Base-by-base conservation (phyloP, 2,113 vertebrate species). In the Glaucidium brasilianum region DNA sequence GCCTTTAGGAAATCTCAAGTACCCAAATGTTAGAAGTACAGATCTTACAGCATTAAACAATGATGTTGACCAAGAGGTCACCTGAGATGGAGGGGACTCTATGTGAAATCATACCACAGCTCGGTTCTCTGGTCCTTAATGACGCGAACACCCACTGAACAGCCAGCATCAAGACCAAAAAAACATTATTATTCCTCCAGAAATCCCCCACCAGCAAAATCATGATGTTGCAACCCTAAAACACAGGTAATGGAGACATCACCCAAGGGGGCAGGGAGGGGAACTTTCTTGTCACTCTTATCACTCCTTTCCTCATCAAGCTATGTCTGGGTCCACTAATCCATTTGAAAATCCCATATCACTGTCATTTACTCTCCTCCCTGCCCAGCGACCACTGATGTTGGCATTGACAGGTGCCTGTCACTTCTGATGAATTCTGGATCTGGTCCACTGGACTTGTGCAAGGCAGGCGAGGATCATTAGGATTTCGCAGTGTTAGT, bases 351-450 rank as follows among this genome's bases (percentile, higher is more conserved):
- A 76, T 66, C 84, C 74, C 12, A 0, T 80, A 93, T 93, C 91
- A 13, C 82, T 96, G 90, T 93, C 94, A 91, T 90, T 90, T 91
- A 78, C 91, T 71, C 72, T 95, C 71, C 62, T 82, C 47, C 41
- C 89, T 74, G 71, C 91, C 87, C 92, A 66, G 71, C 2, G 9
- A 72, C 45, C 81, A 53, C 16, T 35, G 78, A 76, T 37, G 90
- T 23, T 90, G 94, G 96, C 96, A 95, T 90, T 95, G 95, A 96
- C 93, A 93, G 95, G 94, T 85, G 1, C 74, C 93, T 97, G 96
- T 95, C 96, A 94, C 82, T 92, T 90, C 78, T 2, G 0, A 90
- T 96, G 88, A 93, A 88, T 94, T 90, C 72, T 94, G 68, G 92
- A 86, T 95, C 69, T 94, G 82, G 82, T 91, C 94, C 90, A 59